phyloP scores from a whole-genome alignment of 2,113 vertebrate genomes.

The Paraplagusia blochii region DNA sequence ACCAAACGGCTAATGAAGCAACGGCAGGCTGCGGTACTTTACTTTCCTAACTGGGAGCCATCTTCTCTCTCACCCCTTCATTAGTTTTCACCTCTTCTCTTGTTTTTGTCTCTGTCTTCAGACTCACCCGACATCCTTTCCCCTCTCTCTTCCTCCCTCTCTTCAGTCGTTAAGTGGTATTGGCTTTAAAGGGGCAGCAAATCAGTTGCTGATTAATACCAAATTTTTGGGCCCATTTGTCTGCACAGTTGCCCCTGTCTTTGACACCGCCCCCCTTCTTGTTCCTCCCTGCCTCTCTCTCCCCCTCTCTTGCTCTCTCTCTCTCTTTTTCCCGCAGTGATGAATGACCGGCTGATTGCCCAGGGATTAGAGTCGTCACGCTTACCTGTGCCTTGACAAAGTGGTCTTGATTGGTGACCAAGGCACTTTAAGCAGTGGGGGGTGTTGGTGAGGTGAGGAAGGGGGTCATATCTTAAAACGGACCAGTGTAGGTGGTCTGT shows the following conservation, averaged over 20 bases:
- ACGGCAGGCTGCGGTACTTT: conserved; percentile 50
- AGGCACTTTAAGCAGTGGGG: conserved; percentile 43
- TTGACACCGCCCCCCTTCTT: conserved; percentile 34
- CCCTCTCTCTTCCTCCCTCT: conserved; percentile 11
- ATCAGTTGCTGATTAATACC: conserved; percentile 78
- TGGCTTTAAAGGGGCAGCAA: conserved; percentile 77
- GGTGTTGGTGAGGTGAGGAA: conserved; percentile 9
- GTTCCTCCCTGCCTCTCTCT: conserved; percentile 15
- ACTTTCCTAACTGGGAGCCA: conserved; percentile 15
- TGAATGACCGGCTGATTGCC: conserved; percentile 73
- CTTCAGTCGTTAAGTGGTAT: conserved; percentile 70
- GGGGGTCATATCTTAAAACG: conserved; percentile 48
- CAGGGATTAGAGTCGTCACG: conserved; percentile 75
- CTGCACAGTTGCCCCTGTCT: conserved; percentile 69
- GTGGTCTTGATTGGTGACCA: conserved; percentile 73
- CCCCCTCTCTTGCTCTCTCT: conserved; percentile 27
- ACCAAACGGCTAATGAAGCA: conserved; percentile 34
- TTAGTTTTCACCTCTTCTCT: conserved; percentile 18
- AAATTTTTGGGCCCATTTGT: conserved; percentile 77
- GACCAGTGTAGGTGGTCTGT: conserved; percentile 39
- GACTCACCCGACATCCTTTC: conserved; percentile 14
- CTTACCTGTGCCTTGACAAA: conserved; percentile 76
- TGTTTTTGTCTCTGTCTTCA: conserved; percentile 33
- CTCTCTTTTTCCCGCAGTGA: conserved; percentile 56
- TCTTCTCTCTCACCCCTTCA: conserved; percentile 13